Evolutionary conservation across 2,797 vertebrate genomes (phyloP), one percentile per base, ranked within the genome.

Genomic region (Neosalanx taihuensis): DNA sequence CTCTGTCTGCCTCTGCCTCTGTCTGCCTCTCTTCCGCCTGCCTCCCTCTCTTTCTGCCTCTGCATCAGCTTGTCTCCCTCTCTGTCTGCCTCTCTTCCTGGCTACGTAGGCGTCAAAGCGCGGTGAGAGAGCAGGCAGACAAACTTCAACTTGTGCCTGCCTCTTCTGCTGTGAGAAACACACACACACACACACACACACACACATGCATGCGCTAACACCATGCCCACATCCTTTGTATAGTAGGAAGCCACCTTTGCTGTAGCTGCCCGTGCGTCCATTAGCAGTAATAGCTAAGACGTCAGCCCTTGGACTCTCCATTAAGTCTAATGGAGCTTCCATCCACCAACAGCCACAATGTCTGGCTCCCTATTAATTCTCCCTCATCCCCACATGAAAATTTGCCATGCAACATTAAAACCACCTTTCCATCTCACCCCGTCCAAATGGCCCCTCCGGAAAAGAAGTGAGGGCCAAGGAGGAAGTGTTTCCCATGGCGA

Each of bases 221-320:
- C 51, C n/a, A 13, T 56, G 41, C 35, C 35, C 67, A 57, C 37
- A 35, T 49, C 49, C 53, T 49, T 70, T 69, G 75, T 74, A 76
- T 76, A 69, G 77, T 80, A 81, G 78, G 78, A 83, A 80, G 78
- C 79, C 83, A 86, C 81, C 82, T 81, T 79, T 85, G 84, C 81
- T 82, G 83, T 18, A 41, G 37, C 56, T 20, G 56, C 15, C 82
- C 75, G 67, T 70, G 73, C 74, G 76, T 85, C 85, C 85, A 87
- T 87, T 87, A 87, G 81, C 79, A 76, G 63, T 83, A 81, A 81
- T 77, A 64, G 81, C 74, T 76, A 82, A 84, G 83, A 84, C 82
- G 79, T 83, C 82, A 84, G 82, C 77, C 81, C 84, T 81, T n/a
- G n/a, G 76, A 74, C 74, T 76, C 65, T 79, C 77, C 82, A 85